Evolutionary conservation across 2,888 invertebrate genomes (phyloP).

Genomic region (Perithous albicinctus): DNA sequence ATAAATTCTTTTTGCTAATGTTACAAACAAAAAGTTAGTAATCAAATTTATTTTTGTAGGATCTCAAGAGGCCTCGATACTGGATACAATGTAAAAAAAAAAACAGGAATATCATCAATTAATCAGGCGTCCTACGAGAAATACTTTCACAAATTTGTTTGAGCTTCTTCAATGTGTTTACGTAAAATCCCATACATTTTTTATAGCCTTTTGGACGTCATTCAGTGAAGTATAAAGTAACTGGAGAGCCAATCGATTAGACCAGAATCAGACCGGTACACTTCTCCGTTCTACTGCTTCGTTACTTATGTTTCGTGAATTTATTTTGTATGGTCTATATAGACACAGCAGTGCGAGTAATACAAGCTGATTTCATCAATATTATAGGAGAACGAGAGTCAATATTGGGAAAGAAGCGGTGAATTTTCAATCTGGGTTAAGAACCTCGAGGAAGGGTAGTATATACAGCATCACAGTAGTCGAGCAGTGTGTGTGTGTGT

Average conservation of each 20-base stretch:
- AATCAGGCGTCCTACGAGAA: not conserved
- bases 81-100: not conserved
- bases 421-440: conserved; percentile 49
- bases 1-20: too few species aligned
- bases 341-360: not conserved
- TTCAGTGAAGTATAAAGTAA: not conserved
- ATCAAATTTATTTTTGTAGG: too few species aligned
- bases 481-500: too few species aligned
- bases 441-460: conserved; percentile 35
- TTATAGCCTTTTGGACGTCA: not conserved
- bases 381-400: conserved; percentile 29
- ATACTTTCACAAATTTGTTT: not conserved
- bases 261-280: not conserved
- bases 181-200: not conserved
- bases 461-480: too few species aligned
- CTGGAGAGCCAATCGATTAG: not conserved
- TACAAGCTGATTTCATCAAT: conserved; percentile 3
- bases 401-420: conserved; percentile 16
- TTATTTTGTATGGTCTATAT: not conserved
- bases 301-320: not conserved
- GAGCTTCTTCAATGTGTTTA: not conserved
- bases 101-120: not conserved
- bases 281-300: not conserved
- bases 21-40: too few species aligned
- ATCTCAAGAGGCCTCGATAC: not conserved